Base-by-base conservation (phyloP, 2,888 invertebrate genomes). In the Heliconius hortense region DNA sequence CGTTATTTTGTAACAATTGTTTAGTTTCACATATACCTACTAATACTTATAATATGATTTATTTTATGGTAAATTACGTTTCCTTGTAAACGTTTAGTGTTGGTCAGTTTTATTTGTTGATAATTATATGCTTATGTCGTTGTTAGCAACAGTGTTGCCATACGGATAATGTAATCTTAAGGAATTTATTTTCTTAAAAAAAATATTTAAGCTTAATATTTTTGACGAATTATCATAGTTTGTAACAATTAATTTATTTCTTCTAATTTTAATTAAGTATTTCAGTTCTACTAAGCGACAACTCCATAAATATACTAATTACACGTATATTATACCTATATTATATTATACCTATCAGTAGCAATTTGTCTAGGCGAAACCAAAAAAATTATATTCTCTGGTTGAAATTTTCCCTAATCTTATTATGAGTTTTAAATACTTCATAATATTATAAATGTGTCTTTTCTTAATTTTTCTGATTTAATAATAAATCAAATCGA, bases 31-130 rank as follows among this genome's bases (percentile, higher is more conserved):
- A 69, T 31, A 28, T 69, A 69, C 68, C 31, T 48, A 53, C 4
- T 18, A 28, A 48, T 62, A 15, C 39, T 66, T 69, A 56, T 60
- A 60, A 60, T 60, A 60, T 56, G 53, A 69, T 69, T 69, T 69
- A 69, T 69, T 69, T 69, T 56, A 35, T 69, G 56, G 69, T 24
- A 69, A 31, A 53, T 69, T 69, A 69, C 35, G 21, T 56, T 69
- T 56, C 56, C 69, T 69, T 69, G n/a, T 56, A 69, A 31, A 7
- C 24, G 31, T 68, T 56, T 56, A 69, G 69, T 56, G 69, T 56
- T 53, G 31, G 56, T 35, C n/a, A 56, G 69, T 56, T 53, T 69
- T 35, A 69, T 69, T 69, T 69, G 69, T 69, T 69, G 13, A 56
- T 31, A n/a, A 35, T 69, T 31, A 24, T 69, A 35, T 69, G n/a